Percentiles rank a stretch among this genome's conserved stretches.
phyloP scores from a whole-genome alignment of 2,113 vertebrate genomes.

The Willisornis vidua region DNA sequence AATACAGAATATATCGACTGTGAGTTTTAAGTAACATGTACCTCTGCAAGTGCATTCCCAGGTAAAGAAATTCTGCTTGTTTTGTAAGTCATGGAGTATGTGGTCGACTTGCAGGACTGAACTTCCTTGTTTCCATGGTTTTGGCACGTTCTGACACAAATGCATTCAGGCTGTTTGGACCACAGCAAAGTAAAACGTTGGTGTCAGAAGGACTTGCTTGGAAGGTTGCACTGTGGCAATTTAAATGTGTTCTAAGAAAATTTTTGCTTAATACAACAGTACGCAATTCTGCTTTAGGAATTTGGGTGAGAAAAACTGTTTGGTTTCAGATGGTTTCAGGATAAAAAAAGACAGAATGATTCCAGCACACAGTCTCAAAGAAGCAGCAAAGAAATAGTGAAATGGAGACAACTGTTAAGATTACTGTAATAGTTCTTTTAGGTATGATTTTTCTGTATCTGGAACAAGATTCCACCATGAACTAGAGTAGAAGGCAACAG shows the following conservation, averaged over 20 bases:
- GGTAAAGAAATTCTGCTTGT: neutral
- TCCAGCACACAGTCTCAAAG: neutral
- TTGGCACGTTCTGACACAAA: neutral
- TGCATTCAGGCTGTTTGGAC: fast-evolving
- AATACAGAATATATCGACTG: neutral
- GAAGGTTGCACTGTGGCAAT: neutral
- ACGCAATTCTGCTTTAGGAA: neutral
- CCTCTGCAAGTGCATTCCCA: neutral
- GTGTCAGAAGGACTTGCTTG: neutral
- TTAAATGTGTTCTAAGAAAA: neutral
- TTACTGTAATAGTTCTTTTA: neutral
- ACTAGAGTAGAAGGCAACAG: neutral
- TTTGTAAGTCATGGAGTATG: neutral
- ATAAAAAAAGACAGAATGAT: neutral
- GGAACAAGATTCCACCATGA: neutral
- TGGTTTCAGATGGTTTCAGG: neutral
- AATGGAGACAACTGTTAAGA: neutral
- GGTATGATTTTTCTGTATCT: neutral
- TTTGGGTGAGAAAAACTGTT: neutral
- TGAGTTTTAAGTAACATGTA: neutral
- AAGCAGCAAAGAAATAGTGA: neutral
- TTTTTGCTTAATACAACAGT: neutral
- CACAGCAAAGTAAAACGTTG: neutral
- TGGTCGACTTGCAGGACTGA: neutral
- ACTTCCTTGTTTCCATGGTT: neutral